phyloP scores from a whole-genome alignment of 2,888 invertebrate genomes.

The Agelastica alni region DNA sequence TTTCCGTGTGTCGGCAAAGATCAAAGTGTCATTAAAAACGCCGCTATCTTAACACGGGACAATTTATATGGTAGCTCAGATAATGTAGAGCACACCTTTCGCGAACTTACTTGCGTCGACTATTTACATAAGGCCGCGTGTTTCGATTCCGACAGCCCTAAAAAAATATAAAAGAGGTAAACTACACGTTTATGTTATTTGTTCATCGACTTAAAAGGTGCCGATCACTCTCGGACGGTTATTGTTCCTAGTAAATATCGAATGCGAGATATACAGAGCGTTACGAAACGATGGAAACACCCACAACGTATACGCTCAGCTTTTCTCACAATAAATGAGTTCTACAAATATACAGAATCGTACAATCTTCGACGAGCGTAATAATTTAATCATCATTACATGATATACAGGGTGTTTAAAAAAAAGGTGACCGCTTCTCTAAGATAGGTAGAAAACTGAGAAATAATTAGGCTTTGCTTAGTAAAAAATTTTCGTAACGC shows the following conservation, averaged over 20 bases:
- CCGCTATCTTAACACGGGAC: conserved; percentile 45
- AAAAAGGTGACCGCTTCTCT: too few relatives aligned
- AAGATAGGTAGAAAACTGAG: too few relatives aligned
- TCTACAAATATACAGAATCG: too few relatives aligned
- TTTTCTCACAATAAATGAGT: too few relatives aligned
- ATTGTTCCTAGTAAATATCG: conserved; percentile 13
- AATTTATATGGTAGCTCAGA: conserved; percentile 47
- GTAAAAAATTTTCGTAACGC: too few relatives aligned
- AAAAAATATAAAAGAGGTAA: conserved; percentile 19
- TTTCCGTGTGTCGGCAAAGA: conserved; percentile 23
- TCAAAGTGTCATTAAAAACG: conserved; percentile 42
- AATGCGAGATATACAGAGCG: too few relatives aligned
- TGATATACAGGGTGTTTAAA: too few relatives aligned
- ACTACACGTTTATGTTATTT: conserved; percentile 20
- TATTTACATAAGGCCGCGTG: conserved; percentile 26
- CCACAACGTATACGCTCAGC: too few relatives aligned
- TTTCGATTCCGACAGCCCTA: conserved; percentile 19
- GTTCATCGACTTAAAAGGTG: conserved; percentile 20
- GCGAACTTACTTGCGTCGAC: conserved; percentile 18
- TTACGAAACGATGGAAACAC: too few relatives aligned
- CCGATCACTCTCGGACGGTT: conserved; percentile 21
- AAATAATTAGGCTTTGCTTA: too few relatives aligned
- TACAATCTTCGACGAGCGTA: too few relatives aligned
- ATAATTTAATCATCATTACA: too few relatives aligned
- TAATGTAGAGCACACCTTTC: conserved; percentile 39